Conservation (phyloP, 2,113 vertebrate species). For the Phylloscopus trochilus region DNA sequence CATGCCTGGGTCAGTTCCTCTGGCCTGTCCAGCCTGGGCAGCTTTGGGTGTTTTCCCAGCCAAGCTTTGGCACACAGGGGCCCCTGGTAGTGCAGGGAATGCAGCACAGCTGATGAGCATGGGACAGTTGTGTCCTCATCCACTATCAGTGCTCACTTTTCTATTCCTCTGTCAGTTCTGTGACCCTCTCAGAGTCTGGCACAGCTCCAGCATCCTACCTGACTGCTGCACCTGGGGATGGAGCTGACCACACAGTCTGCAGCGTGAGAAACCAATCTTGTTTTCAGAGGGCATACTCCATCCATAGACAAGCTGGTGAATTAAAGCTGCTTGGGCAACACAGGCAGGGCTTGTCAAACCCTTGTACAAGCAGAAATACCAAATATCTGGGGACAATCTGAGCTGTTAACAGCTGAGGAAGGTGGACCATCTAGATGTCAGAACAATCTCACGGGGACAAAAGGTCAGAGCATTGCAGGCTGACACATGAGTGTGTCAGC, state of each 20-base stretch:
- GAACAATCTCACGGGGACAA: rapidly evolving
- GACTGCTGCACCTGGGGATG: background rate
- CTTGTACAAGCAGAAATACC: background rate
- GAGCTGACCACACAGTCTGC: background rate
- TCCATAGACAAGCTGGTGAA: rapidly evolving
- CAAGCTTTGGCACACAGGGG: rapidly evolving
- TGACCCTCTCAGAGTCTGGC: background rate
- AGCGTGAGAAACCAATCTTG: background rate
- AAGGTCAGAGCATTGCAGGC: rapidly evolving
- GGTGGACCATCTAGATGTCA: background rate
- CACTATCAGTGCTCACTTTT: rapidly evolving
- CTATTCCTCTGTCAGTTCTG: background rate
- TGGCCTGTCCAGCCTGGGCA: background rate
- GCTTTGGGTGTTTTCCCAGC: background rate
- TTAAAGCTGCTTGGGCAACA: background rate
- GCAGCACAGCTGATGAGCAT: rapidly evolving
- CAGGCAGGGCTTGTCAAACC: background rate
- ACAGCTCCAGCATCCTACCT: background rate
- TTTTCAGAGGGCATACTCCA: background rate
- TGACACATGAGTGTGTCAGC: rapidly evolving
- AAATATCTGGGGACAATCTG: background rate
- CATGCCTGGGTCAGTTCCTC: background rate
- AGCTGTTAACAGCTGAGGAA: background rate
- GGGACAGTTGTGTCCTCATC: background rate
- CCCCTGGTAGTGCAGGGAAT: rapidly evolving